These are phyloP conservation scores for Pantherophis guttatus DNA, from an alignment of 2,113 vertebrate species.

Conservation along the genomic window DNA sequence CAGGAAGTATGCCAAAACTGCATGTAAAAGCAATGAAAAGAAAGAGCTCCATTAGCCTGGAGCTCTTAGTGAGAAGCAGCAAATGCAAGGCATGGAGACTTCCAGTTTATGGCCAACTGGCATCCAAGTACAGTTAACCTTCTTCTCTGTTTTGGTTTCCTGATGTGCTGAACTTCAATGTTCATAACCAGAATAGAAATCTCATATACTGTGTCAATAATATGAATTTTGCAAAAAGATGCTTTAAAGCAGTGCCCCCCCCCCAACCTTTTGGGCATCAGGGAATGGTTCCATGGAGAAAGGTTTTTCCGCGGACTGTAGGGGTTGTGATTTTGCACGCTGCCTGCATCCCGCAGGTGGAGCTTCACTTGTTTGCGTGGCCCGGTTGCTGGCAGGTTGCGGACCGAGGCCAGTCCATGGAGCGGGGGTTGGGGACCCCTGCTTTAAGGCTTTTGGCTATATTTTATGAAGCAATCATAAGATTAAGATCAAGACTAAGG, in stretches of 20 bases:
- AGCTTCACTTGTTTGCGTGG: too few species aligned
- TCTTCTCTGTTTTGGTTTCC: not conserved
- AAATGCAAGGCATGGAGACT: not conserved
- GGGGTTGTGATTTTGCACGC: not conserved
- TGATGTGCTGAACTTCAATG: not conserved
- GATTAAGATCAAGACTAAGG: not conserved
- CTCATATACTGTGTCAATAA: not conserved
- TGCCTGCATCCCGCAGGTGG: not conserved
- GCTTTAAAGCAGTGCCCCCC: too few species aligned
- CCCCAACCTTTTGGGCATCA: too few species aligned
- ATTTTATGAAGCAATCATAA: not conserved
- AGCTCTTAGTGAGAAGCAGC: not conserved
- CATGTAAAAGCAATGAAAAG: not conserved
- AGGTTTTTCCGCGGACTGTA: not conserved
- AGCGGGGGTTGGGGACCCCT: too few species aligned
- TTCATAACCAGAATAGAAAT: not conserved
- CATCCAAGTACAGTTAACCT: not conserved
- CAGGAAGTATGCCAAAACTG: not conserved
- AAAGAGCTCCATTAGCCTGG: not conserved
- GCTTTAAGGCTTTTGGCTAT: not conserved
- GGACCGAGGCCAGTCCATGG: too few species aligned
- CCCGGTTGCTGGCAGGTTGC: too few species aligned
- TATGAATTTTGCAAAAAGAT: not conserved
- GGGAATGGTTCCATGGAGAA: not conserved
- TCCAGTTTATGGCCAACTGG: not conserved